Evolutionary conservation across 2,113 vertebrate genomes (phyloP).

Genomic region (Chrysemys picta): DNA sequence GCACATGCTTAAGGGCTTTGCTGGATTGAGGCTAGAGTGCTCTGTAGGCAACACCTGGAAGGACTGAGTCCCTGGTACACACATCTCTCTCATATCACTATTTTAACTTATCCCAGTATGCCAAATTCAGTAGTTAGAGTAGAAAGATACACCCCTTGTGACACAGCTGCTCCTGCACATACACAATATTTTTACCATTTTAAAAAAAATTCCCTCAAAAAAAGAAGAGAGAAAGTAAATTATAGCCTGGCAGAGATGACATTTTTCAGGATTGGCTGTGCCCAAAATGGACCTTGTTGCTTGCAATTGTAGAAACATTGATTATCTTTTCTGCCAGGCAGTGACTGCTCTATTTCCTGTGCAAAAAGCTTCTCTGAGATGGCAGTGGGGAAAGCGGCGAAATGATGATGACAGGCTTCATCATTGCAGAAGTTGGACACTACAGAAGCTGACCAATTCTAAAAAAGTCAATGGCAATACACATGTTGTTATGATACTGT

Average conservation of each 20-base stretch:
- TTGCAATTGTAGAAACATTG: constrained; percentile 30
- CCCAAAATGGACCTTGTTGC: neutral
- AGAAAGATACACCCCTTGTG: neutral
- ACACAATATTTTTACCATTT: neutral
- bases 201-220: neutral
- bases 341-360: neutral
- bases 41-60: neutral
- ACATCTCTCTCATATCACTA: neutral
- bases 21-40: neutral
- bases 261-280: constrained; percentile 26
- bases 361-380: constrained; percentile 27
- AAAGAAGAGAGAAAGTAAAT: neutral
- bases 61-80: neutral
- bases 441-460: neutral
- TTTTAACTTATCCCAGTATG: neutral
- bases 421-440: neutral
- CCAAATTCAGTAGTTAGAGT: neutral
- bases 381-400: neutral
- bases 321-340: constrained; percentile 36
- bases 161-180: neutral
- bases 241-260: constrained; percentile 10
- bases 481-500: accelerated
- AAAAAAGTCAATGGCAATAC: neutral
- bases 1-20: neutral
- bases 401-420: neutral